A percentile compares a stretch with the other conserved stretches of the same genome.
Evolutionary conservation across 2,113 vertebrate species (phyloP).

Genomic region (Ameiurus melas): DNA sequence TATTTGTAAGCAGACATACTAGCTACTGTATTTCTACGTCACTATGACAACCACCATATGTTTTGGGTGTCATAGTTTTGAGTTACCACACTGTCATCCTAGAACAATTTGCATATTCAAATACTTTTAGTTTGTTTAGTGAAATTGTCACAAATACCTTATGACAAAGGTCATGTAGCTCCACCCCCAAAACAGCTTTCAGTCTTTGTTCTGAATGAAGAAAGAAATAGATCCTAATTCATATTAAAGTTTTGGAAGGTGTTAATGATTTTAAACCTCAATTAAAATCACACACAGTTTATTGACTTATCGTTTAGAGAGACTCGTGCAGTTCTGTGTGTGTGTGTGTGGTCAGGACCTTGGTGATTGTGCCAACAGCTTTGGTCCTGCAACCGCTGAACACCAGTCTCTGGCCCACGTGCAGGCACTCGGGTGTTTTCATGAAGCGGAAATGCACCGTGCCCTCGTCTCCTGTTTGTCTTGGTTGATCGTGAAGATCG

Average conservation of each 20-base stretch:
- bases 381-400: conserved; percentile 98
- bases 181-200: neutral
- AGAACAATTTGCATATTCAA: neutral
- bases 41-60: neutral
- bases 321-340: neutral
- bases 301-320: no score
- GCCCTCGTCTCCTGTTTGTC: conserved; percentile 95
- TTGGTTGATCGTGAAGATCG: conserved; percentile 96
- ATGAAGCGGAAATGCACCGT: conserved; percentile 98
- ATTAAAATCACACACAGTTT: no score
- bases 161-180: neutral
- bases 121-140: neutral
- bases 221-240: neutral
- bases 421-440: conserved; percentile 95
- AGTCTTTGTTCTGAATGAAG: neutral
- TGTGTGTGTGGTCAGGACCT: conserved; percentile 71
- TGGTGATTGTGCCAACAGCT: conserved; percentile 97
- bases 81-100: neutral
- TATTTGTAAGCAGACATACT: neutral
- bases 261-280: no score
- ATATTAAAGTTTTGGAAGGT: no score
- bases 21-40: neutral
- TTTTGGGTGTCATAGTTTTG: neutral
- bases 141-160: no score
- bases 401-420: conserved; percentile 94